Evolutionary conservation across 2,797 vertebrate species (phyloP).

Genomic region (Rallus crepitans): DNA sequence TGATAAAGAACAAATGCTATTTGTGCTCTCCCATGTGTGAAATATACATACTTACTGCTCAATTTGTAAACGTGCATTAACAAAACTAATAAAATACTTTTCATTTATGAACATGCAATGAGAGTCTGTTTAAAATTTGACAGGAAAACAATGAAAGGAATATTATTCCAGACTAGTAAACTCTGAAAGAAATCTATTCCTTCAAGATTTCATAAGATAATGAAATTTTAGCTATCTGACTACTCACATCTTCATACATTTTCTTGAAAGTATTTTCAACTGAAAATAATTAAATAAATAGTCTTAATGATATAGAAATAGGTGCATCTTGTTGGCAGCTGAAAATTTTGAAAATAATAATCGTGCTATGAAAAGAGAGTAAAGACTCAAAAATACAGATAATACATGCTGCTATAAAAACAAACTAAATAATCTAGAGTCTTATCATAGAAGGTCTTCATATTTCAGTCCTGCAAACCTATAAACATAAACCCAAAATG

Average conservation of each 20-base stretch:
- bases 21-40: slow-evolving; percentile 35
- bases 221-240: not conserved
- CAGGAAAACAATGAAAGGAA: not conserved
- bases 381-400: not conserved
- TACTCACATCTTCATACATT: not conserved
- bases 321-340: not conserved
- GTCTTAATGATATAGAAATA: not conserved
- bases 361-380: not conserved
- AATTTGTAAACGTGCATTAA: slow-evolving; percentile 40
- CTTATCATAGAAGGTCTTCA: not conserved
- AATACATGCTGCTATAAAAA: not conserved
- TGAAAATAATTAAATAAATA: not conserved
- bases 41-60: slow-evolving; percentile 11
- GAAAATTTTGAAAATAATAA: not conserved
- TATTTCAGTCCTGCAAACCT: not conserved
- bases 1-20: slow-evolving; percentile 61
- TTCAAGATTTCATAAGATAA: not conserved
- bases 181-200: not conserved
- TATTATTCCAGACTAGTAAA: not conserved
- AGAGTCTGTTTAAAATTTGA: not conserved
- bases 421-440: not conserved
- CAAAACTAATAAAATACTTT: slow-evolving; percentile 18
- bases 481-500: not conserved
- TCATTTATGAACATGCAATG: slow-evolving; percentile 13
- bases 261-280: not conserved